Conservation (phyloP, 1,140 invertebrate species). For the Heliconius hermathena region DNA sequence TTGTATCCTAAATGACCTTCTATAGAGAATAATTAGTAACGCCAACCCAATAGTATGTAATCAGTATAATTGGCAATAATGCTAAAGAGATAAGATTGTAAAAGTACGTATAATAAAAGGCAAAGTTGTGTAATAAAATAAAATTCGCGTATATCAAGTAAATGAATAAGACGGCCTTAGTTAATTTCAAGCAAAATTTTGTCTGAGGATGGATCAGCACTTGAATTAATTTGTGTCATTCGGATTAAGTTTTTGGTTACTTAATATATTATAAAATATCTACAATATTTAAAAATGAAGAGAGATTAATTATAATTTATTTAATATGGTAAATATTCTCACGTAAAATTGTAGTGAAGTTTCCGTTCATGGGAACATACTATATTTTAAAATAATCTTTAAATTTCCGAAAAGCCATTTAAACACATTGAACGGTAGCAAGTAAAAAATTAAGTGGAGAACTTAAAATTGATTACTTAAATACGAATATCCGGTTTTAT, state of each 20-base stretch:
- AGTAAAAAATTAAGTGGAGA: not conserved
- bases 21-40: not conserved
- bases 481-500: conserved; percentile 5
- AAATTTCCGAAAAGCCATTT: not conserved
- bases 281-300: too few relatives aligned
- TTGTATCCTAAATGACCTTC: not conserved
- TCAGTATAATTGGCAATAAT: conserved; percentile 4
- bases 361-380: not conserved
- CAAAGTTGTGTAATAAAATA: not conserved
- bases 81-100: not conserved
- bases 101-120: not conserved
- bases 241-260: not conserved
- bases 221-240: not conserved
- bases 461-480: conserved; percentile 11
- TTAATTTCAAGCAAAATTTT: not conserved
- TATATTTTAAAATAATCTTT: not conserved
- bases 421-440: not conserved
- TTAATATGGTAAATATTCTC: too few relatives aligned
- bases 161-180: not conserved
- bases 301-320: too few relatives aligned
- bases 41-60: not conserved
- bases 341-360: not conserved
- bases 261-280: not conserved
- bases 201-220: not conserved
- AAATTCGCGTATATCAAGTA: not conserved